Conservation (phyloP, 2,113 vertebrate genomes). For the Pygathrix nemaeus region DNA sequence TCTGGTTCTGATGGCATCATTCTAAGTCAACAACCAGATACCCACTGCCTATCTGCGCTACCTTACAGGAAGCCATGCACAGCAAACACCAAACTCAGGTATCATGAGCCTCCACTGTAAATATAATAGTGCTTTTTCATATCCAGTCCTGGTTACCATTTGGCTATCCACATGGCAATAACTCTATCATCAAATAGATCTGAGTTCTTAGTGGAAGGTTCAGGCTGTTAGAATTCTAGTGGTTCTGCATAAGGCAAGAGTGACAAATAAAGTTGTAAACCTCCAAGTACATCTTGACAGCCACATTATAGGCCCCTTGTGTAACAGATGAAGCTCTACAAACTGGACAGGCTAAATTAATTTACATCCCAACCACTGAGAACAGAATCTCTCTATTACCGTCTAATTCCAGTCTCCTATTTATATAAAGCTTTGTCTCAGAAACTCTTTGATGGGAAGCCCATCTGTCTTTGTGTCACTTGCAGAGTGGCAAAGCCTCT, state of each 20-base stretch:
- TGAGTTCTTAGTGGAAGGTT: fast-evolving
- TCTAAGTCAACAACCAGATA: neutral
- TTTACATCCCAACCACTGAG: conserved; percentile 81
- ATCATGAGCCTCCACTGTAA: neutral
- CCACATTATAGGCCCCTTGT: conserved; percentile 78
- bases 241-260: conserved; percentile 35
- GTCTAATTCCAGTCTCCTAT: conserved; percentile 85
- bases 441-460: conserved; percentile 81
- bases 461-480: conserved; percentile 88
- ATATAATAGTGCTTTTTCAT: neutral
- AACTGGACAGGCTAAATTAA: conserved; percentile 84
- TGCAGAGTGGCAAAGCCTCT: conserved; percentile 81
- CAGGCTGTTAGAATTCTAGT: conserved; percentile 72
- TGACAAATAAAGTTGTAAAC: conserved; percentile 76
- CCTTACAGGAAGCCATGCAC: neutral
- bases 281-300: conserved; percentile 82
- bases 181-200: neutral
- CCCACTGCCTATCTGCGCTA: neutral
- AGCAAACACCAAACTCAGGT: neutral
- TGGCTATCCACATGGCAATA: neutral
- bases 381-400: conserved; percentile 85
- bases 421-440: conserved; percentile 85
- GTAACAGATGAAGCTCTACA: conserved; percentile 83
- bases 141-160: neutral
- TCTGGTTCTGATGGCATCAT: neutral